phyloP scores from a whole-genome alignment of 2,797 vertebrate genomes.

The Vireo griseus region DNA sequence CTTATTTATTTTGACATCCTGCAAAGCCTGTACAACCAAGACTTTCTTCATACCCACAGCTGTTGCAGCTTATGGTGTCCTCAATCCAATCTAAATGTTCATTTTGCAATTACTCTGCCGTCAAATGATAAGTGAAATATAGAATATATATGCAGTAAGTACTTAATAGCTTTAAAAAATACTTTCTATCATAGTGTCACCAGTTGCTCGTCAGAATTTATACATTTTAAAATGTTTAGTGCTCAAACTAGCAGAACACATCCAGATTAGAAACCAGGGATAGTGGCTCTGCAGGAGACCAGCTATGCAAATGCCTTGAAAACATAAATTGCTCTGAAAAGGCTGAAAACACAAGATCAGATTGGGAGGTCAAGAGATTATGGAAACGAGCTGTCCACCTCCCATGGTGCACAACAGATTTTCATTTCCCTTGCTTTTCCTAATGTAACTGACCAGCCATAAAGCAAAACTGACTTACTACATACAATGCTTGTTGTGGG shows the following conservation, averaged over 20 bases:
- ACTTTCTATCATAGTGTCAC: slow-evolving; percentile 32
- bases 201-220: slow-evolving; percentile 40
- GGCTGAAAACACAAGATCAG: background rate
- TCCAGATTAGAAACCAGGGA: background rate
- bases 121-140: slow-evolving; percentile 52
- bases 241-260: background rate
- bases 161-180: slow-evolving; percentile 60
- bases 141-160: slow-evolving; percentile 5
- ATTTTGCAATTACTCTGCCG: slow-evolving; percentile 51
- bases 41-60: slow-evolving; percentile 1
- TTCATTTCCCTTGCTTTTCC: background rate
- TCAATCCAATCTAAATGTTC: slow-evolving; percentile 39
- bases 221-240: slow-evolving; percentile 22
- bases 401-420: background rate
- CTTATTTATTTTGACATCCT: slow-evolving; percentile 13
- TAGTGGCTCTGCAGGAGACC: background rate
- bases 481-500: background rate
- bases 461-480: background rate
- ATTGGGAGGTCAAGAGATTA: slow-evolving; percentile 35
- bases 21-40: background rate
- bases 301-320: slow-evolving; percentile 2
- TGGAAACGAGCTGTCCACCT: background rate
- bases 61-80: slow-evolving; percentile 11
- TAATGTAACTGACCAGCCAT: background rate
- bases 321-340: background rate